Base-by-base conservation (phyloP, 2,797 vertebrate genomes). In the Synaphobranchus kaupii region DNA sequence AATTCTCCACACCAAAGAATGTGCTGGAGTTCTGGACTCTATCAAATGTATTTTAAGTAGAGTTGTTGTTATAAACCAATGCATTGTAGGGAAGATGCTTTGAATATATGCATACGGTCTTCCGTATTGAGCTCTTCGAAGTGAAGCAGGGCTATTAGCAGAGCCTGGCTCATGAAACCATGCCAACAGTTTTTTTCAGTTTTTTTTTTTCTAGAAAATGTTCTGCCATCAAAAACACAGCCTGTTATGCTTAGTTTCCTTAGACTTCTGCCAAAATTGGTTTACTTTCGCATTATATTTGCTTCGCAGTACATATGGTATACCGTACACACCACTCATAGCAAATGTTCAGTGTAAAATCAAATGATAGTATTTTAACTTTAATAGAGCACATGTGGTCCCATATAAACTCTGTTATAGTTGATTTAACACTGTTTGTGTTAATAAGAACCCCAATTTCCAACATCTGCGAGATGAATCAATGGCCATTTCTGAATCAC, bases 1-100 rank as follows among this genome's bases (percentile, higher is more conserved):
- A 81, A 81, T 81, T 48, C 7, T 81, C 78, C 44, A 81, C 9
- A 47, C 44, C 44, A 81, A 81, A 81, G 20, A 25, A 81, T 81
- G 78, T 31, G 7, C 22, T 81, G 22, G 44, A 81, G 47, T 12
- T 22, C 73, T 47, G 39, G 2, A 47, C 3, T 20, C 34, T 44
- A 34, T 17, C 13, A 34, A 39, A 76, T 76, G 31, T 28, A 39
- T 5, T 10, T 56, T 12, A 28, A 76, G 31, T 48, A 47, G 4
- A 5, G 15, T 80, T 44, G 20, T 80, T 39, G 76, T 80, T 20
- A 48, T 48, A 48, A 80, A 80, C 6, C 63, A 25, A 28, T 28
- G 63, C 8, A 68, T 76, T 76, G 12, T 17, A 76, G 17, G 31
- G 34, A 31, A 44, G 13, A 76, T 76, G 3, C 71, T 39, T 10